Conservation (phyloP, 2,797 vertebrate species). For the Coccyzus lansbergi region DNA sequence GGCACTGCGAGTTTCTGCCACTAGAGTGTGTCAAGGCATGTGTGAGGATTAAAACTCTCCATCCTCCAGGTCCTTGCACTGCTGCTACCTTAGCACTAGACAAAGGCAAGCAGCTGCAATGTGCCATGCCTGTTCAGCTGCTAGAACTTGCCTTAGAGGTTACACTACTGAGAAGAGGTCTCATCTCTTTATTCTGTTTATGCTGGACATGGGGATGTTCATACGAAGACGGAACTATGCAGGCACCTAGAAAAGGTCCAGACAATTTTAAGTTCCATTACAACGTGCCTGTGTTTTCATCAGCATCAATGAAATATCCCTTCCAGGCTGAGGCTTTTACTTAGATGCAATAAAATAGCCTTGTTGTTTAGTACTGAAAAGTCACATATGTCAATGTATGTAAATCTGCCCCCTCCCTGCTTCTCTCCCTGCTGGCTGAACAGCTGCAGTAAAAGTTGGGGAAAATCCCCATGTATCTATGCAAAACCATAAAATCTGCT, state of each 20-base stretch:
- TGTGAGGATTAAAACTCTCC: neutral
- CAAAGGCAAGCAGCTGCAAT: neutral
- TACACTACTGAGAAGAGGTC: neutral
- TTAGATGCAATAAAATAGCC: conserved; percentile 44
- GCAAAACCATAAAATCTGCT: conserved; percentile 45
- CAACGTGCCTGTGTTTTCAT: conserved; percentile 56
- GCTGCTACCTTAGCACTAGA: neutral
- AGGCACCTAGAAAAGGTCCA: conserved; percentile 33
- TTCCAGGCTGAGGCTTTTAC: conserved; percentile 54
- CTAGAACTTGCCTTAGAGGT: neutral
- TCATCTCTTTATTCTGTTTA: neutral
- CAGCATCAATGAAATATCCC: conserved; percentile 63
- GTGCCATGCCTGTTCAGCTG: neutral
- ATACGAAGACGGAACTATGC: neutral
- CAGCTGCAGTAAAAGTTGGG: conserved; percentile 4
- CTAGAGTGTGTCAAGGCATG: conserved; percentile 67
- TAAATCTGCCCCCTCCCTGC: neutral
- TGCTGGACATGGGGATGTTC: neutral
- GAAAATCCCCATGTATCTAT: neutral
- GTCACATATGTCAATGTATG: conserved; percentile 24
- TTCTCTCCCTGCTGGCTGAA: neutral
- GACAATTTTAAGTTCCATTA: conserved; percentile 59
- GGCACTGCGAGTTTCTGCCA: conserved; percentile 53
- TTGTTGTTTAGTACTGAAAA: conserved; percentile 54
- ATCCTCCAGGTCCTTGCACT: neutral